These are phyloP conservation scores for Ormyrus pomaceus DNA, from an alignment of 2,888 invertebrate genomes.

Conservation along the genomic window DNA sequence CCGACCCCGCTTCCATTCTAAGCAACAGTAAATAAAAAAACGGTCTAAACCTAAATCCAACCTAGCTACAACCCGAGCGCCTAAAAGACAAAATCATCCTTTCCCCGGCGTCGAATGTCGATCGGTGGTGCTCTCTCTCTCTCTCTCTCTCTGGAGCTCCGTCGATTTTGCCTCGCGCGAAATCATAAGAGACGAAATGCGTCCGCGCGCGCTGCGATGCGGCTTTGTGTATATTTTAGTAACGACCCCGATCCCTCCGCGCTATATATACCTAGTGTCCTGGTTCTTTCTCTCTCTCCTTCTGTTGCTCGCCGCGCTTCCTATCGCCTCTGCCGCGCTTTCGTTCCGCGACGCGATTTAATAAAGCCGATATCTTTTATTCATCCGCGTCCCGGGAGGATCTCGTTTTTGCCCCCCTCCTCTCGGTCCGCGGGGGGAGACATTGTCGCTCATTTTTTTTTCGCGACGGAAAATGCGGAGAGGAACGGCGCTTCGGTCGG, in stretches of 20 bases:
- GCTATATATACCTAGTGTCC: constrained; percentile 74
- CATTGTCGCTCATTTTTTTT: no score
- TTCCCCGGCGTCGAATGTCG: no score
- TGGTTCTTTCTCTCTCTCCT: constrained; percentile 66
- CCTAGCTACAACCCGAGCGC: no score
- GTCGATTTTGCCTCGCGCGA: constrained; percentile 45
- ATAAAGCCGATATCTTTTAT: constrained; percentile 60
- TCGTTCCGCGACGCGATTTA: constrained; percentile 59
- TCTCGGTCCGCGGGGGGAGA: no score
- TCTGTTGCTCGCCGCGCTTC: constrained; percentile 59
- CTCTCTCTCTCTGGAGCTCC: no score
- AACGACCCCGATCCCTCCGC: constrained; percentile 74
- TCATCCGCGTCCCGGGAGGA: constrained; percentile 43
- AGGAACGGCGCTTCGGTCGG: no score
- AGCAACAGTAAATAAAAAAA: no score
- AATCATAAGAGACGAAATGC: constrained; percentile 61
- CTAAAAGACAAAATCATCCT: no score
- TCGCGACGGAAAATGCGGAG: no score
- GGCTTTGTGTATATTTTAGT: constrained; percentile 75
- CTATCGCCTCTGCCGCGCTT: constrained; percentile 62
- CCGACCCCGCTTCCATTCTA: no score
- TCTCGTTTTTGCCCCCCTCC: not conserved
- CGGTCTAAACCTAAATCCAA: no score
- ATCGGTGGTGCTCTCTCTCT: no score
- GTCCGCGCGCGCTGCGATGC: constrained; percentile 58